Conservation (phyloP, 2,888 invertebrate genomes). For the Globia sparganii region DNA sequence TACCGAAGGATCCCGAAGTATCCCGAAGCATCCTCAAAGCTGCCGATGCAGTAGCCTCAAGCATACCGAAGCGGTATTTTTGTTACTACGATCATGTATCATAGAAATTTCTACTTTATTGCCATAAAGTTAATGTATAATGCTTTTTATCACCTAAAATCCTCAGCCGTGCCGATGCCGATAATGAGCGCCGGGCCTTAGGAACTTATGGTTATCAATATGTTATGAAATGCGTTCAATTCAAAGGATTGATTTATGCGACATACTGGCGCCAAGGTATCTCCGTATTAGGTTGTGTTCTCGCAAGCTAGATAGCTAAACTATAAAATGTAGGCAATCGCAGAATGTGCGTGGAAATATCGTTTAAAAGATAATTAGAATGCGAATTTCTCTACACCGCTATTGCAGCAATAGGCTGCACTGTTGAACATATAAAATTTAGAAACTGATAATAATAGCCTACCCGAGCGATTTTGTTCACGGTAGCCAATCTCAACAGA, state of each 20-base stretch:
- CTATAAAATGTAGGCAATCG: slow-evolving; percentile 23
- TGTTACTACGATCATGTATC: no score
- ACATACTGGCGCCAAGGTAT: slow-evolving; percentile 46
- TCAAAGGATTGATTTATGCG: slow-evolving; percentile 48
- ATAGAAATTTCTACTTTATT: no score
- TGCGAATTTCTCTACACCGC: slow-evolving; percentile 12
- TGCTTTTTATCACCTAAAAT: no score
- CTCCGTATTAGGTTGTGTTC: slow-evolving; percentile 48
- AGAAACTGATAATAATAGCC: slow-evolving; percentile 18
- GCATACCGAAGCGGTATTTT: no score
- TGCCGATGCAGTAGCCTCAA: no score
- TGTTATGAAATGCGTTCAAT: slow-evolving; percentile 45
- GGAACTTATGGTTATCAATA: slow-evolving; percentile 45
- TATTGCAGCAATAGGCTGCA: slow-evolving; percentile 15
- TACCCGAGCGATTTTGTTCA: no score
- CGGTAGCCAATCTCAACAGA: no score
- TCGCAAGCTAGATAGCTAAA: slow-evolving; percentile 12
- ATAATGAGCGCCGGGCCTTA: no score
- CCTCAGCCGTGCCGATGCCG: no score
- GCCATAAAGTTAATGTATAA: no score
- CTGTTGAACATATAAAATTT: slow-evolving; percentile 18
- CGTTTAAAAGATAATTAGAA: slow-evolving; percentile 37
- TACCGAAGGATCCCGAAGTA: no score
- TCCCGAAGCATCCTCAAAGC: no score
- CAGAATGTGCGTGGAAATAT: slow-evolving; percentile 28